These are phyloP conservation scores for Geopemphigus sp. DNA, from an alignment of 1,140 invertebrate species.

Conservation along the genomic window DNA sequence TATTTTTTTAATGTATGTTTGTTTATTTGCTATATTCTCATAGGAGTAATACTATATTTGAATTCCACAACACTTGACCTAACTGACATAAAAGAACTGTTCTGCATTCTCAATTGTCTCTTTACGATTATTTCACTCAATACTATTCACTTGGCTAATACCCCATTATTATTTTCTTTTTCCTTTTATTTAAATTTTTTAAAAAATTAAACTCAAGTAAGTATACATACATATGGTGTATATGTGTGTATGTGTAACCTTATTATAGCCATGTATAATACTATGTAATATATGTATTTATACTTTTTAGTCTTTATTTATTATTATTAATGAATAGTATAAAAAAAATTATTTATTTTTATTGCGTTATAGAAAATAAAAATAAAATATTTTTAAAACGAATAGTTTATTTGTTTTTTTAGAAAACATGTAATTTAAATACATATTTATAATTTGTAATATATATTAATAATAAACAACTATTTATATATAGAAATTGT, in stretches of 20 bases:
- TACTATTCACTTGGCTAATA: slow-evolving; percentile 2
- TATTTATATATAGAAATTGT: not conserved
- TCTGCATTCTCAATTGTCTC: slow-evolving; percentile 21
- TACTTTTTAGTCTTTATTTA: slow-evolving; percentile 1
- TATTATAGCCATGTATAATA: not conserved
- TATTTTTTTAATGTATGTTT: slow-evolving; percentile 28
- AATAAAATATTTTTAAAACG: not conserved
- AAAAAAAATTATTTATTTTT: not conserved
- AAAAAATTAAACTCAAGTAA: not conserved
- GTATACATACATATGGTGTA: not conserved
- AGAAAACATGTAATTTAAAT: not conserved
- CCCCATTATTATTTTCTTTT: slow-evolving; percentile 18
- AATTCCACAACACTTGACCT: slow-evolving; percentile 20
- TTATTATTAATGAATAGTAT: not conserved
- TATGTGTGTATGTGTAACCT: not conserved
- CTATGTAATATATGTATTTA: not conserved
- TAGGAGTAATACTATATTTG: not conserved
- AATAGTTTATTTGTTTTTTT: not conserved
- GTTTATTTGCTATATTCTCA: not conserved
- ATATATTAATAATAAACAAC: not conserved
- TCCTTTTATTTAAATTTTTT: not conserved
- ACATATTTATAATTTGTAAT: not conserved
- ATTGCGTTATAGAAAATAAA: not conserved
- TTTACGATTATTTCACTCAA: slow-evolving; percentile 13
- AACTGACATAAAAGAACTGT: slow-evolving; percentile 30